These are phyloP conservation scores for Platypus cylindrus DNA, from an alignment of 2,888 invertebrate genomes.

Conservation along the genomic window DNA sequence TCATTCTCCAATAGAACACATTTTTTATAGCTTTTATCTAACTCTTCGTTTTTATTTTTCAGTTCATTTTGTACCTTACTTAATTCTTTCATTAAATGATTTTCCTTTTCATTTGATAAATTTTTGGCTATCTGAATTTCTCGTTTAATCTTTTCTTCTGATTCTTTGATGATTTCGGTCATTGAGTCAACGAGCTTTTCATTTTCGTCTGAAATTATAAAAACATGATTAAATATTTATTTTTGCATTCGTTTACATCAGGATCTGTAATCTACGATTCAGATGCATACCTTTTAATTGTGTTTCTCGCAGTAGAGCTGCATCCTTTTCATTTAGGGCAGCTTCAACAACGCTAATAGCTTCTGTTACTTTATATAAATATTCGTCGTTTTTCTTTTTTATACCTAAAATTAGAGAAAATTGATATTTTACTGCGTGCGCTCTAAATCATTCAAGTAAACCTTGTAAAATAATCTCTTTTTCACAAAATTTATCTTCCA, in stretches of 20 bases:
- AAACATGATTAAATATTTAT: neutral
- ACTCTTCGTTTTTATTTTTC: constrained; percentile 40
- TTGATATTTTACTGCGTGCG: constrained; percentile 1
- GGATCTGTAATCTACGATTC: neutral
- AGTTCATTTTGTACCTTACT: constrained; percentile 44
- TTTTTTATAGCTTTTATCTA: constrained; percentile 44
- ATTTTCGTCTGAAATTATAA: constrained; percentile 40
- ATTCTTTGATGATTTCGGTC: constrained; percentile 41
- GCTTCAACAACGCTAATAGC: constrained; percentile 45
- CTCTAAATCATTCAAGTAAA: constrained; percentile 1
- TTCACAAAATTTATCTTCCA: constrained; percentile 34
- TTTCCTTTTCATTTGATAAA: constrained; percentile 45
- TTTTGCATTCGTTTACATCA: neutral
- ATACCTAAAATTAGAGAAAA: constrained; percentile 17
- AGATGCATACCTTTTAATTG: constrained; percentile 27
- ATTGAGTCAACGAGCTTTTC: constrained; percentile 40
- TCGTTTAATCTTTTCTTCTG: constrained; percentile 42
- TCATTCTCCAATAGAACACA: constrained; percentile 40
- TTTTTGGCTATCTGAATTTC: constrained; percentile 46
- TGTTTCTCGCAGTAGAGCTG: constrained; percentile 39
- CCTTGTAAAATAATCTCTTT: constrained; percentile 30
- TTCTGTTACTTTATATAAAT: constrained; percentile 43
- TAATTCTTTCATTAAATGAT: constrained; percentile 44
- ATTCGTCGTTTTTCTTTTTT: constrained; percentile 36
- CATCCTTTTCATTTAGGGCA: constrained; percentile 42